Percentiles rank a stretch among this genome's conserved stretches.
phyloP scores from a whole-genome alignment of 1,140 invertebrate genomes.

The Paralvinella palmiformis region DNA sequence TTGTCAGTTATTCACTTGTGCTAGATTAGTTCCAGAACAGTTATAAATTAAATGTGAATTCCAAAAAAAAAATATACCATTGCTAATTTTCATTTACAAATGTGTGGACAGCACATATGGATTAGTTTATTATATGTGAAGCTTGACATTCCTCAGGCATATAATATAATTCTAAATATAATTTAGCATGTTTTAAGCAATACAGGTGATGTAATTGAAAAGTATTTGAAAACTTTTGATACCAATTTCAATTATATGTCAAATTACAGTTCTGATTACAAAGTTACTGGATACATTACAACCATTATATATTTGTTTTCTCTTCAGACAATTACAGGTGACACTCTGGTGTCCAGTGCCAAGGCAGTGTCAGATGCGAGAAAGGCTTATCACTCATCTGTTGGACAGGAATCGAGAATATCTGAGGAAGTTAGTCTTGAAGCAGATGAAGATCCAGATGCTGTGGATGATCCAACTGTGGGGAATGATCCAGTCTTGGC shows the following conservation, averaged over 20 bases:
- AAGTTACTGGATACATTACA: neutral
- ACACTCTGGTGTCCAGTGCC: constrained; percentile 67
- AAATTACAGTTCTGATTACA: neutral
- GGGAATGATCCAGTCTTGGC: constrained; percentile 48
- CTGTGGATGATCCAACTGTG: constrained; percentile 10
- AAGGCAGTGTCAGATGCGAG: constrained; percentile 48
- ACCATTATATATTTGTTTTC: constrained; percentile 17
- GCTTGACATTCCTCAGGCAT: too few relatives aligned
- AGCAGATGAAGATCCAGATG: neutral
- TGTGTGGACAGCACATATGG: too few relatives aligned
- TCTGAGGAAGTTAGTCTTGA: too few relatives aligned
- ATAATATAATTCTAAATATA: neutral
- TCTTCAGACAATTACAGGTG: constrained; percentile 69
- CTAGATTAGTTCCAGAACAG: too few relatives aligned
- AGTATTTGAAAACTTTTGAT: too few relatives aligned
- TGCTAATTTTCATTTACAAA: too few relatives aligned
- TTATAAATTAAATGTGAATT: too few relatives aligned
- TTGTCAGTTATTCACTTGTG: too few relatives aligned
- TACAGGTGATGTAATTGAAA: too few relatives aligned
- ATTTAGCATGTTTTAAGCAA: neutral
- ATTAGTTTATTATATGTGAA: too few relatives aligned
- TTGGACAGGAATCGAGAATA: neutral
- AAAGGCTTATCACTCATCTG: constrained; percentile 20
- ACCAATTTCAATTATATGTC: too few relatives aligned
- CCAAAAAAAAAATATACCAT: too few relatives aligned